A percentile compares a stretch with the other conserved stretches of the same genome.
Conservation (phyloP, 2,113 vertebrate genomes). For the Dicrurus megarhynchus region DNA sequence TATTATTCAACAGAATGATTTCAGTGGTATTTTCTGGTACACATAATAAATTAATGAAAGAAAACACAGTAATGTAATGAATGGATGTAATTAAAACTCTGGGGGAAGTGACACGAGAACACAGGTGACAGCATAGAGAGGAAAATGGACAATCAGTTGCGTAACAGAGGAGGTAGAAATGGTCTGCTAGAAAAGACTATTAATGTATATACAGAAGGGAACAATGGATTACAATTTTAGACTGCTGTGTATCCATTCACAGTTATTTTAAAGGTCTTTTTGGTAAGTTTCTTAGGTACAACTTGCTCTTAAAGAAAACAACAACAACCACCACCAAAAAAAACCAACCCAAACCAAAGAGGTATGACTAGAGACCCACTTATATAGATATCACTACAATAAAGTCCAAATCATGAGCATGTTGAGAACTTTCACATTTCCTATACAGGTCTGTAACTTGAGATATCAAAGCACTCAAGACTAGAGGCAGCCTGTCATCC, state of each 20-base stretch:
- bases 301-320: neutral
- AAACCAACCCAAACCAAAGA: neutral
- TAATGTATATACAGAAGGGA: neutral
- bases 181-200: neutral
- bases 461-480: neutral
- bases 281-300: neutral
- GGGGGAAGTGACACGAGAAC: neutral
- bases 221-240: neutral
- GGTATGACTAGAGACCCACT: neutral
- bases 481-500: neutral
- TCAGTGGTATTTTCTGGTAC: neutral
- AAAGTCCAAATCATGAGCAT: neutral
- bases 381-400: neutral
- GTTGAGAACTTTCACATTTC: neutral
- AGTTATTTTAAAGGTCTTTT: neutral
- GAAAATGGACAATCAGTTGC: neutral
- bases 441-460: neutral
- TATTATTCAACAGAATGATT: neutral
- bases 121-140: neutral
- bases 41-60: neutral
- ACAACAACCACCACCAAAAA: neutral
- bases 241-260: neutral
- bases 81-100: neutral
- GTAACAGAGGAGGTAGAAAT: neutral
- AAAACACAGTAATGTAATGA: neutral